Evolutionary conservation across 2,888 invertebrate genomes (phyloP).

Genomic region (Agonopterix arenella): DNA sequence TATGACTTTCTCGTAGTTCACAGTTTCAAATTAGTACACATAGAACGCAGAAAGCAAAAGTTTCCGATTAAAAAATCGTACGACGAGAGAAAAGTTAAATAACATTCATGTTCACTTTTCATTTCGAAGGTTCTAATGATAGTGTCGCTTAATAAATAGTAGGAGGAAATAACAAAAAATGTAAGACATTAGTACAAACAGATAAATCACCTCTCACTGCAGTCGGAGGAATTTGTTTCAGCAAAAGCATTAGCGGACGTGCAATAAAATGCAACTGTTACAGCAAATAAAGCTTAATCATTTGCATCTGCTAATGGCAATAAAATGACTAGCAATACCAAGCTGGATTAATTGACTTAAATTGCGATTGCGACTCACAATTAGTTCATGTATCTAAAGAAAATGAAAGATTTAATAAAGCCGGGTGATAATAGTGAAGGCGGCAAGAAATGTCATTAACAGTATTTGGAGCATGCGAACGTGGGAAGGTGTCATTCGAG

Average conservation of each 20-base stretch:
- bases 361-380: conserved; percentile 2
- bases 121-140: conserved; percentile 46
- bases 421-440: conserved; percentile 14
- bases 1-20: too few relatives aligned
- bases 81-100: conserved; percentile 26
- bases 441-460: conserved; percentile 33
- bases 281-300: conserved; percentile 15
- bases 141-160: conserved; percentile 38
- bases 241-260: neutral
- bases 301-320: conserved; percentile 15
- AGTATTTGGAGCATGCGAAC: conserved; percentile 62
- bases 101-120: conserved; percentile 45
- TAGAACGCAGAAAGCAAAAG: conserved; percentile 46
- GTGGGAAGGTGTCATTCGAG: conserved; percentile 54
- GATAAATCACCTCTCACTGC: conserved; percentile 41
- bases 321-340: neutral
- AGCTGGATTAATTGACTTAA: neutral
- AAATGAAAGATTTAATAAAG: conserved; percentile 26
- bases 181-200: conserved; percentile 37
- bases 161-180: conserved; percentile 39
- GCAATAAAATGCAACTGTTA: neutral
- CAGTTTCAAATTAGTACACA: too few relatives aligned
- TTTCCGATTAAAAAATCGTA: conserved; percentile 32
- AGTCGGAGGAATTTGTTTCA: neutral
- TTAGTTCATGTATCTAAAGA: conserved; percentile 20